Percentiles rank a stretch among this genome's conserved stretches.
These are phyloP conservation scores for Empis livida DNA, from an alignment of 2,888 invertebrate genomes.

Conservation along the genomic window DNA sequence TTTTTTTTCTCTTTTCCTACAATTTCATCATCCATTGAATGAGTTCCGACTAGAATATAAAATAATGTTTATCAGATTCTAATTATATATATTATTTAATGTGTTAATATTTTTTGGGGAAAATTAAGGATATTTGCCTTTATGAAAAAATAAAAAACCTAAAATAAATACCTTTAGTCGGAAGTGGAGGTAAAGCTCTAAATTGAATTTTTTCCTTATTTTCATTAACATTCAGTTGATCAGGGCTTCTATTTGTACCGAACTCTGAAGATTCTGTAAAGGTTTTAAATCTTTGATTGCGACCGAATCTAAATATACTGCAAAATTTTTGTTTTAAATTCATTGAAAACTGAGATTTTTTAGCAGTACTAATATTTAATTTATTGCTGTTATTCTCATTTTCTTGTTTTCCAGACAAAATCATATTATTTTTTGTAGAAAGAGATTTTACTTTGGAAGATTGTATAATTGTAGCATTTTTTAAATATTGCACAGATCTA, in stretches of 20 bases:
- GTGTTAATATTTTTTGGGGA: too few relatives aligned
- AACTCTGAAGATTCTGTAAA: background rate
- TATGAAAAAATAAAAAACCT: too few relatives aligned
- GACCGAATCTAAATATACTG: slow-evolving; percentile 65
- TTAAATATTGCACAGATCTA: background rate
- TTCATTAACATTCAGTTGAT: slow-evolving; percentile 17
- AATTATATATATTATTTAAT: too few relatives aligned
- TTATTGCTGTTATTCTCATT: slow-evolving; percentile 15
- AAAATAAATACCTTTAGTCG: slow-evolving; percentile 38
- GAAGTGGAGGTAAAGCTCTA: slow-evolving; percentile 54
- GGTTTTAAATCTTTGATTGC: slow-evolving; percentile 14
- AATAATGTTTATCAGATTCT: too few relatives aligned
- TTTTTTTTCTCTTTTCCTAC: slow-evolving; percentile 21
- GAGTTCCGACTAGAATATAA: background rate
- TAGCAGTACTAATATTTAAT: slow-evolving; percentile 32
- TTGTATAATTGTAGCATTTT: slow-evolving; percentile 1
- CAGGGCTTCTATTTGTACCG: slow-evolving; percentile 17
- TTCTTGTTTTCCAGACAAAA: slow-evolving; percentile 4
- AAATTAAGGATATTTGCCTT: too few relatives aligned
- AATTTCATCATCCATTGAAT: background rate
- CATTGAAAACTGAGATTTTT: slow-evolving; percentile 59
- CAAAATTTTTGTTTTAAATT: slow-evolving; percentile 75
- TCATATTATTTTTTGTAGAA: slow-evolving; percentile 14
- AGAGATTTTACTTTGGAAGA: slow-evolving; percentile 7
- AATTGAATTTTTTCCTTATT: slow-evolving; percentile 44